phyloP scores from a whole-genome alignment of 2,797 vertebrate species.

The Hyperoplus lanceolatus region DNA sequence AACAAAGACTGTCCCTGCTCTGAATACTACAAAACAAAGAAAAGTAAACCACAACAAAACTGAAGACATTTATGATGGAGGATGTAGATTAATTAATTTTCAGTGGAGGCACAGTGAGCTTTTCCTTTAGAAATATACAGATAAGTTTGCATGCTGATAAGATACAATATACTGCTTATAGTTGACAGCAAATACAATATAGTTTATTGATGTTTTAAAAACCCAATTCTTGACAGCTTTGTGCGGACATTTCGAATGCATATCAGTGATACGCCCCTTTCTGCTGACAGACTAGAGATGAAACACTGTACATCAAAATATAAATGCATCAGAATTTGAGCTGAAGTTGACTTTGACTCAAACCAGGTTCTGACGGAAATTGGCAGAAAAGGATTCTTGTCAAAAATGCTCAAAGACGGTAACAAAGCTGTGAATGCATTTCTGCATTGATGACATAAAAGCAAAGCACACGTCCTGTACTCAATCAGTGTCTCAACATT shows the following conservation, averaged over 20 bases:
- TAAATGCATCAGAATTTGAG: slow-evolving; percentile 60
- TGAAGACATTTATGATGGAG: slow-evolving; percentile 49
- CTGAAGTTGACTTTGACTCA: slow-evolving; percentile 67
- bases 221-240: slow-evolving; percentile 68
- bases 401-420: slow-evolving; percentile 42
- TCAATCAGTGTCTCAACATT: slow-evolving; percentile 52
- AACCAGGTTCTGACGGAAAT: slow-evolving; percentile 67
- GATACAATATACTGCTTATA: slow-evolving; percentile 6
- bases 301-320: slow-evolving; percentile 72
- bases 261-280: slow-evolving; percentile 46
- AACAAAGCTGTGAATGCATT: slow-evolving; percentile 38
- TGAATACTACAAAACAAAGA: slow-evolving; percentile 88
- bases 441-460: slow-evolving; percentile 55
- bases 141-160: slow-evolving; percentile 41
- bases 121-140: slow-evolving; percentile 36
- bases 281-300: slow-evolving; percentile 70
- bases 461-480: slow-evolving; percentile 49
- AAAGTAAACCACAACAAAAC: slow-evolving; percentile 67
- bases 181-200: slow-evolving; percentile 61
- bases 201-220: slow-evolving; percentile 67
- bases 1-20: slow-evolving; percentile 91
- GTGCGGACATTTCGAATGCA: slow-evolving; percentile 57
- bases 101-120: slow-evolving; percentile 16
- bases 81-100: slow-evolving; percentile 56
- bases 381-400: slow-evolving; percentile 68